Conservation (phyloP, 2,888 invertebrate genomes). For the Nomada fucata region DNA sequence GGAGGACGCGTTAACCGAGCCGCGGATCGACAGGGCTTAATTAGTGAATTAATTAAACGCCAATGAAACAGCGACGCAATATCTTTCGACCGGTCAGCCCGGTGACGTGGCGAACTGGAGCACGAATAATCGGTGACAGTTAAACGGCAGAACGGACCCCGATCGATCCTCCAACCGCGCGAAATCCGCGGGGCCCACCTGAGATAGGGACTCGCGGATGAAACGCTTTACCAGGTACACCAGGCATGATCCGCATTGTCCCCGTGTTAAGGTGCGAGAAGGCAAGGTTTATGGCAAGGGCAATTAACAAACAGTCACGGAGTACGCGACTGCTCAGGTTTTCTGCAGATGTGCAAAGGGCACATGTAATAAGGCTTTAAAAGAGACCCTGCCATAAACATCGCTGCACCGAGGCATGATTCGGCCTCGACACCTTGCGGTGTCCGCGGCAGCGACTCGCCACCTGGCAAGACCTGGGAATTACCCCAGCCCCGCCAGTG, state of each 20-base stretch:
- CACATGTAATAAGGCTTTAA: too few species aligned
- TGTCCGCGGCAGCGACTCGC: too few species aligned
- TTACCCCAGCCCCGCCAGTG: too few species aligned
- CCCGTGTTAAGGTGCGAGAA: too few species aligned
- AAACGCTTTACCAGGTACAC: constrained; percentile 19
- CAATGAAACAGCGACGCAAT: constrained; percentile 54
- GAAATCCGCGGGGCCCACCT: constrained; percentile 9
- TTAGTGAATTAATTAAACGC: constrained; percentile 62
- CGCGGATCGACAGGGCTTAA: constrained; percentile 54
- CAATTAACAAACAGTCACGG: too few species aligned
- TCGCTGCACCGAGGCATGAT: too few species aligned
- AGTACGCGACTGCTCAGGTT: too few species aligned
- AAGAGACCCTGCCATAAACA: too few species aligned
- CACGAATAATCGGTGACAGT: constrained; percentile 63
- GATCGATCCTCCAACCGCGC: constrained; percentile 48
- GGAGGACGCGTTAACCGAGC: constrained; percentile 27
- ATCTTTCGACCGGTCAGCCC: constrained; percentile 48
- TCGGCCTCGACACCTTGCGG: too few species aligned
- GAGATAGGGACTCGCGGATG: constrained; percentile 29
- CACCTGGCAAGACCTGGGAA: too few species aligned
- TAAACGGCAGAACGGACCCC: constrained; percentile 51
- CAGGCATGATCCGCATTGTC: constrained; percentile 4
- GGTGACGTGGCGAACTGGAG: constrained; percentile 59
- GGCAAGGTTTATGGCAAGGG: too few species aligned
- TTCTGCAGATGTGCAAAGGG: too few species aligned